phyloP scores from a whole-genome alignment of 1,140 invertebrate species.

The Lutraria rhynchaena region DNA sequence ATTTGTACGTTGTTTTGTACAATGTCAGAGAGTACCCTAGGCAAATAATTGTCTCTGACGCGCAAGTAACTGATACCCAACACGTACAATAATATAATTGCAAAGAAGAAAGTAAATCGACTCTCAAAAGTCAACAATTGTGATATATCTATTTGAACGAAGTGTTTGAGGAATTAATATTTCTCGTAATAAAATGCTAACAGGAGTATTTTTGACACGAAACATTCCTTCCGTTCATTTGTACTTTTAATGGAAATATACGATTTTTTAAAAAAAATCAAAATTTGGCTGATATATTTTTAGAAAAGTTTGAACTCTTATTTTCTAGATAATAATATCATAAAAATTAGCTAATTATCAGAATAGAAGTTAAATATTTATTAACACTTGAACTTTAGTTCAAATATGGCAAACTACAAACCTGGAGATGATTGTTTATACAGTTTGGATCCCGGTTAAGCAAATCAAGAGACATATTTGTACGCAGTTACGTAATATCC shows the following conservation, averaged over 20 bases:
- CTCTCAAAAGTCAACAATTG: no score
- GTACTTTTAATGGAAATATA: not conserved
- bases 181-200: no score
- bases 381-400: slow-evolving; percentile 19
- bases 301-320: not conserved
- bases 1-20: no score
- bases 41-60: no score
- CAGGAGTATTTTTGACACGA: no score
- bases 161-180: no score
- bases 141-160: no score
- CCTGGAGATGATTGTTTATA: slow-evolving; percentile 47
- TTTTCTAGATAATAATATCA: not conserved
- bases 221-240: no score
- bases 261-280: not conserved
- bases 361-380: not conserved
- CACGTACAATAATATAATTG: no score
- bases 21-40: no score
- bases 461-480: slow-evolving; percentile 33
- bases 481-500: not conserved
- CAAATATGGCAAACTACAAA: not conserved
- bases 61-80: no score
- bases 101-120: no score
- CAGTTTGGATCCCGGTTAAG: slow-evolving; percentile 44
- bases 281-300: not conserved
- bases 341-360: not conserved